These are phyloP conservation scores for Dendropsophus ebraccatus DNA, from an alignment of 2,113 vertebrate genomes.

Conservation along the genomic window DNA sequence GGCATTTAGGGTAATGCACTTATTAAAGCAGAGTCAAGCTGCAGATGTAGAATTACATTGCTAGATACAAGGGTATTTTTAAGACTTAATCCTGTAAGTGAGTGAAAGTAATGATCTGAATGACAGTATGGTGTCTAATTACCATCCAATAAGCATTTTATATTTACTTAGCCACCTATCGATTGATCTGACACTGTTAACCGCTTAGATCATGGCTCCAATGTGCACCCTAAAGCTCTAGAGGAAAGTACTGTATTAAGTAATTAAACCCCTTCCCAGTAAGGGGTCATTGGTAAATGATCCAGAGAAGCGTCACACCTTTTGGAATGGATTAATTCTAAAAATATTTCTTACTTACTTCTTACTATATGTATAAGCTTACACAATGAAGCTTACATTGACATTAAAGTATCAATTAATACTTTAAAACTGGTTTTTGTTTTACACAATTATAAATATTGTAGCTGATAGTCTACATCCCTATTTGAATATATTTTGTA, in stretches of 20 bases:
- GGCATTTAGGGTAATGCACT: no score
- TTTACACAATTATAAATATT: no score
- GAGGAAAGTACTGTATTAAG: background rate
- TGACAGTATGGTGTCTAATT: background rate
- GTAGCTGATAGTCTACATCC: no score
- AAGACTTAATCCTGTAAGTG: constrained; percentile 23
- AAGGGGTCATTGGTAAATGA: background rate
- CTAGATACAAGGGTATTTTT: constrained; percentile 14
- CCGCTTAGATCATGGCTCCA: background rate
- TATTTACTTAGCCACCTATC: background rate
- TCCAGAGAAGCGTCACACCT: background rate
- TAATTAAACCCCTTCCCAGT: background rate
- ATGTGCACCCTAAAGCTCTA: background rate
- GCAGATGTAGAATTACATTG: constrained; percentile 14
- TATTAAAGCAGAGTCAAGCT: background rate
- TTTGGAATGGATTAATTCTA: background rate
- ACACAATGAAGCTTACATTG: no score
- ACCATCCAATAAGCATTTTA: constrained; percentile 11
- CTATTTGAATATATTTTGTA: no score
- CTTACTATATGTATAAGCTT: no score
- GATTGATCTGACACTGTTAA: constrained; percentile 21
- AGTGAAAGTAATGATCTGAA: constrained; percentile 20
- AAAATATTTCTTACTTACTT: background rate
- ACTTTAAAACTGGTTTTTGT: no score
- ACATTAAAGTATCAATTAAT: no score